Conservation (phyloP, 2,113 vertebrate species). For the Crotalus tigris region DNA sequence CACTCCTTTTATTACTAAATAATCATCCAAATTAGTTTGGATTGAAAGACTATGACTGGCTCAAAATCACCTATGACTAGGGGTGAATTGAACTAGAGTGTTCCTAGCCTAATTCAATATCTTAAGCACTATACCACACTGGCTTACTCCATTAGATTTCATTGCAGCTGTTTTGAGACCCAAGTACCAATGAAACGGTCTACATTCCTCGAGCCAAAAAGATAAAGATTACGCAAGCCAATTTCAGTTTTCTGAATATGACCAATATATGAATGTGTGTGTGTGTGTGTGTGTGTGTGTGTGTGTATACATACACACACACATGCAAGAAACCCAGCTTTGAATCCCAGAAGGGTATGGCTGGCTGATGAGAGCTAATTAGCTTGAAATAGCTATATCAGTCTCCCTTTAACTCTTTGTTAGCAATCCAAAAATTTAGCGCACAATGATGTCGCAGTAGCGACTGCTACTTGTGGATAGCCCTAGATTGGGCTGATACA, state of each 20-base stretch:
- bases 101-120: neutral
- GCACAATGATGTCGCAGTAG: too few species aligned
- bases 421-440: too few species aligned
- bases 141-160: neutral
- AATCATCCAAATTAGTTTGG: neutral
- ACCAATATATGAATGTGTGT: too few species aligned
- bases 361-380: too few species aligned
- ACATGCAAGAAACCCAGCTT: too few species aligned
- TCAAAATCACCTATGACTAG: neutral
- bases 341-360: too few species aligned
- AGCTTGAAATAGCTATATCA: too few species aligned
- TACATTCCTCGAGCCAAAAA: neutral
- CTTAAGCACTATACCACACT: neutral
- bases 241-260: neutral
- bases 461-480: too few species aligned
- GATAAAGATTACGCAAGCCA: neutral
- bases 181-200: neutral
- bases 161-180: neutral
- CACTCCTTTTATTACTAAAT: neutral
- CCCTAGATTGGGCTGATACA: too few species aligned
- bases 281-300: too few species aligned
- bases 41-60: neutral
- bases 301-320: too few species aligned
- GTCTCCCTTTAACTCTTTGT: too few species aligned
- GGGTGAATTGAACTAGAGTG: neutral